Evolutionary conservation across 1,140 invertebrate genomes (phyloP).

Genomic region (Zophobas atratus): DNA sequence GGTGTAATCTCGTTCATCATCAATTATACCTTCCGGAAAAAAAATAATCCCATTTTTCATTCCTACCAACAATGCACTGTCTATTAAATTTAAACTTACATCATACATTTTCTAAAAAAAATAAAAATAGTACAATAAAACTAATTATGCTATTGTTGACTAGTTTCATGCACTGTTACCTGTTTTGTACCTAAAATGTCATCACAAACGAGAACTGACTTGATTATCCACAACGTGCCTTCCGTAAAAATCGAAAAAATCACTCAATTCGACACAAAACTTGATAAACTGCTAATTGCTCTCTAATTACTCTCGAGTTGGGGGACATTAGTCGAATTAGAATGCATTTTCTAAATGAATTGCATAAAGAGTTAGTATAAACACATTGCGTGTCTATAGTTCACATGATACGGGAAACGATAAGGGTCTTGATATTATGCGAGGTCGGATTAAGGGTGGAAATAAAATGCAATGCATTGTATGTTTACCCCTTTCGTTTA

Average conservation of each 20-base stretch:
- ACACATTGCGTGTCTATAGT: slow-evolving; percentile 51
- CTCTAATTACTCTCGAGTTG: slow-evolving; percentile 19
- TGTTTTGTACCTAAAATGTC: not conserved
- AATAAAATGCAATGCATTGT: slow-evolving; percentile 42
- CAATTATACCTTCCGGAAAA: too few relatives aligned
- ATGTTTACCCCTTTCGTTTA: slow-evolving; percentile 41
- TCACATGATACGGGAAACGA: slow-evolving; percentile 46
- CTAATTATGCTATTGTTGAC: too few relatives aligned
- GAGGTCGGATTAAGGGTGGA: slow-evolving; percentile 53
- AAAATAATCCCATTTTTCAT: too few relatives aligned
- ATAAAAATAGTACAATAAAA: slow-evolving; percentile 7
- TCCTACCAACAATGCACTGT: too few relatives aligned
- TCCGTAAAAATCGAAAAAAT: slow-evolving; percentile 26
- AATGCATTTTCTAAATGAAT: slow-evolving; percentile 55
- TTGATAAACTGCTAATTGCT: slow-evolving; percentile 30
- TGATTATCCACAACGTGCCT: not conserved
- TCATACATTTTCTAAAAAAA: slow-evolving; percentile 1
- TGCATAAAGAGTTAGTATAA: slow-evolving; percentile 54
- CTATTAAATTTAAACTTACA: too few relatives aligned
- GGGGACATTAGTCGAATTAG: slow-evolving; percentile 38
- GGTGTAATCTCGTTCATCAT: too few relatives aligned
- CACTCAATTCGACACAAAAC: slow-evolving; percentile 9
- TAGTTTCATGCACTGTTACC: slow-evolving; percentile 10
- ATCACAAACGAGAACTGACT: not conserved
- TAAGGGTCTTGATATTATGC: slow-evolving; percentile 51